Evolutionary conservation across 2,113 vertebrate species (phyloP).

Genomic region (Callopanchax toddi): DNA sequence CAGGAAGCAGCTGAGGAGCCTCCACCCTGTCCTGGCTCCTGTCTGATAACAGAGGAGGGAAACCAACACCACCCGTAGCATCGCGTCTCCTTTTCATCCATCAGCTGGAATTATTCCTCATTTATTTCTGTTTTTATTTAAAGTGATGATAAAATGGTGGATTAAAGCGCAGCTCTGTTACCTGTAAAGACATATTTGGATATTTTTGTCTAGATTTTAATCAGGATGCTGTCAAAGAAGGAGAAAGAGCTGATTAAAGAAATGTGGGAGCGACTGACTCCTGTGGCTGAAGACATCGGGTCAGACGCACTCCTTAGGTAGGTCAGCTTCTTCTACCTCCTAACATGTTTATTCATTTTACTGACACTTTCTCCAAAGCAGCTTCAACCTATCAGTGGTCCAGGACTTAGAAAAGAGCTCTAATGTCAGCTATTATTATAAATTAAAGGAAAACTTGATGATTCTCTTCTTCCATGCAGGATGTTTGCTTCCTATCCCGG

Average conservation of each 20-base stretch:
- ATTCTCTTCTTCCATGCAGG: slow-evolving; percentile 50
- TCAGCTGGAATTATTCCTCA: slow-evolving; percentile 6
- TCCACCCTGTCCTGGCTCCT: slow-evolving; percentile 54
- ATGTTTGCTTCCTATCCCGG: slow-evolving; percentile 78
- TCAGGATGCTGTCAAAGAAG: slow-evolving; percentile 69
- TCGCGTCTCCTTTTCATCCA: not conserved
- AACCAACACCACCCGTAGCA: slow-evolving; percentile 12
- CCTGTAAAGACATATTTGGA: slow-evolving; percentile 5
- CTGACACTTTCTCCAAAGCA: too few relatives aligned
- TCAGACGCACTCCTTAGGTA: slow-evolving; percentile 80
- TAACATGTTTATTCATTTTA: too few relatives aligned
- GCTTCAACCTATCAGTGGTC: too few relatives aligned
- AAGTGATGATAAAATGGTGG: slow-evolving; percentile 41
- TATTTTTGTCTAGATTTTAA: not conserved
- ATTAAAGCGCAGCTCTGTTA: slow-evolving; percentile 17
- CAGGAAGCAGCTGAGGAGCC: slow-evolving; percentile 22
- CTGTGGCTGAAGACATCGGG: slow-evolving; percentile 75
- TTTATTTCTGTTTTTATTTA: not conserved
- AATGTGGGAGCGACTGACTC: slow-evolving; percentile 67
- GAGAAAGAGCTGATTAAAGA: slow-evolving; percentile 73
- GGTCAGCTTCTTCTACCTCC: slow-evolving; percentile 8
- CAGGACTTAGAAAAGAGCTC: too few relatives aligned
- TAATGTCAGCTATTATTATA: too few relatives aligned
- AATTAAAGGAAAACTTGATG: too few relatives aligned
- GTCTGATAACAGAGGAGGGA: slow-evolving; percentile 51